A percentile compares a stretch with the other conserved stretches of the same genome.
Evolutionary conservation across 1,140 invertebrate genomes (phyloP).

Genomic region (Temnothorax nylanderi): DNA sequence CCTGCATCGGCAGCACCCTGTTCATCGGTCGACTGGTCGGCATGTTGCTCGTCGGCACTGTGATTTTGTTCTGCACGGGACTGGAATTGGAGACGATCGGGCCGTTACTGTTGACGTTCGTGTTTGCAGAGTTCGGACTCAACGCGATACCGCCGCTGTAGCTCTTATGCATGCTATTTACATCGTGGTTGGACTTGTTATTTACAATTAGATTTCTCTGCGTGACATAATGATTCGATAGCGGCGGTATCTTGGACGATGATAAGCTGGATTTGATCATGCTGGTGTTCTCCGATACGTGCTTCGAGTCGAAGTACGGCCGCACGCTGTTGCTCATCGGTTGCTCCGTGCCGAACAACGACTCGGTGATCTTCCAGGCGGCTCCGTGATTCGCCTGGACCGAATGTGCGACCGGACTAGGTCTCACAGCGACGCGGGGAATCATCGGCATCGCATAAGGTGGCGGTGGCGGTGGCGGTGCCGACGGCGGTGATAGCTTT

Average conservation of each 20-base stretch:
- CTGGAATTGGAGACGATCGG: slow-evolving; percentile 67
- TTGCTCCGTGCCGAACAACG: slow-evolving; percentile 78
- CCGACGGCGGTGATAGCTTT: slow-evolving; percentile 53
- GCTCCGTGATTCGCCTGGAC: slow-evolving; percentile 66
- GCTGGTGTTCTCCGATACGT: slow-evolving; percentile 83
- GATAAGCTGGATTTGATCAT: slow-evolving; percentile 84
- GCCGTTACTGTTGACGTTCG: slow-evolving; percentile 64
- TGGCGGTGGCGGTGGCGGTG: background rate
- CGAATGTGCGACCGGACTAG: slow-evolving; percentile 78
- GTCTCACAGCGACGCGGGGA: slow-evolving; percentile 82
- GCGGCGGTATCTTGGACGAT: slow-evolving; percentile 79
- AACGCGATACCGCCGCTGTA: slow-evolving; percentile 70
- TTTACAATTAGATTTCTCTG: slow-evolving; percentile 77
- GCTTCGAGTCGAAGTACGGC: slow-evolving; percentile 83
- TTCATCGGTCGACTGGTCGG: slow-evolving; percentile 89
- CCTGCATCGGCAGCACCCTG: slow-evolving; percentile 91
- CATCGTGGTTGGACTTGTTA: slow-evolving; percentile 74
- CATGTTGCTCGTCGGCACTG: slow-evolving; percentile 79
- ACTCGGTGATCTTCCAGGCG: slow-evolving; percentile 79
- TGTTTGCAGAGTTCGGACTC: slow-evolving; percentile 49
- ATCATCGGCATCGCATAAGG: slow-evolving; percentile 77
- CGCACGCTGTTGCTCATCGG: slow-evolving; percentile 78
- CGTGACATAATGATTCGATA: slow-evolving; percentile 80
- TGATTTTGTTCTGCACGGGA: slow-evolving; percentile 77
- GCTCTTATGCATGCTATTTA: slow-evolving; percentile 75